Conservation (phyloP, 1,140 invertebrate genomes). For the Mamestra configurata region DNA sequence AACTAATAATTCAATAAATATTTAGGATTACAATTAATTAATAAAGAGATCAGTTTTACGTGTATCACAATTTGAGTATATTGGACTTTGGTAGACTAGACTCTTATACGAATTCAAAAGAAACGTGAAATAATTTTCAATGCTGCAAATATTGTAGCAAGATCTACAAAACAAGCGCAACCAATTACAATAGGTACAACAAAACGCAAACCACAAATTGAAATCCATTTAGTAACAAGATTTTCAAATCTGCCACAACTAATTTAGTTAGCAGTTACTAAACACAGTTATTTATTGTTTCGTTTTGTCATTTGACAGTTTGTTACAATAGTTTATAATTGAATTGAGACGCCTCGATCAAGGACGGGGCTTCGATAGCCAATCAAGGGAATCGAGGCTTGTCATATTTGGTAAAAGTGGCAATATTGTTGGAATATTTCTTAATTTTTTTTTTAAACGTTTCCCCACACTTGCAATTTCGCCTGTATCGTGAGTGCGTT, state of each 20-base stretch:
- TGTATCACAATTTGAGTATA: too few species aligned
- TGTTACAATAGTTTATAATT: background rate
- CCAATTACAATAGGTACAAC: background rate
- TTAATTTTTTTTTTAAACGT: background rate
- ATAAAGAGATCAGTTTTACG: too few species aligned
- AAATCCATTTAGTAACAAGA: slow-evolving; percentile 23
- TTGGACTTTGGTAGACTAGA: too few species aligned
- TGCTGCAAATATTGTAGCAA: too few species aligned
- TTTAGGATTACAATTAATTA: too few species aligned
- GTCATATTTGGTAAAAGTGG: slow-evolving; percentile 9
- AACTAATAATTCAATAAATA: too few species aligned
- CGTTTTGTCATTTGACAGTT: background rate
- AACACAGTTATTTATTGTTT: slow-evolving; percentile 12
- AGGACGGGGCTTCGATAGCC: slow-evolving; percentile 65
- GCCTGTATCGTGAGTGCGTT: too few species aligned
- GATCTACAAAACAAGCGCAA: too few species aligned
- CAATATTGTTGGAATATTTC: background rate
- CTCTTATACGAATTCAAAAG: too few species aligned
- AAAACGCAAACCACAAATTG: background rate
- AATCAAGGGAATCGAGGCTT: slow-evolving; percentile 58
- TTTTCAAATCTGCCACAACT: slow-evolving; percentile 26
- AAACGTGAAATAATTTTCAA: too few species aligned
- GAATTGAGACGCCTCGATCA: slow-evolving; percentile 41
- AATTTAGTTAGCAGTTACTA: slow-evolving; percentile 26
- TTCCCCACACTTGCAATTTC: too few species aligned